Evolutionary conservation across 2,113 vertebrate genomes (phyloP).

Genomic region (Scopus umbretta): DNA sequence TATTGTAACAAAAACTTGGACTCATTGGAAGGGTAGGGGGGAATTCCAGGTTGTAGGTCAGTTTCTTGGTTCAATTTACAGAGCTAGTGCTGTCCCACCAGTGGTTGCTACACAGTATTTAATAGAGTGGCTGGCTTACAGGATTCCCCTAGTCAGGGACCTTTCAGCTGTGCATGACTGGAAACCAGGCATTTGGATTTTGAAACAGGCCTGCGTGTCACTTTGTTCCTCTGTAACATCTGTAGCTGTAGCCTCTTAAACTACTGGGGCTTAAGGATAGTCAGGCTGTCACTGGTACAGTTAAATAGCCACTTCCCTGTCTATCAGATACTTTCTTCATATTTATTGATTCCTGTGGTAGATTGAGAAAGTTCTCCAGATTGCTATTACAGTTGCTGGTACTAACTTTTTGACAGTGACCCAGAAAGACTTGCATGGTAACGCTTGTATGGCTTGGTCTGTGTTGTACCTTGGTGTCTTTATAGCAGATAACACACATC

Average conservation of each 20-base stretch:
- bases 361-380: background rate
- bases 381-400: background rate
- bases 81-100: background rate
- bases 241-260: background rate
- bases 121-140: background rate
- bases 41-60: background rate
- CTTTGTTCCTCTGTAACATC: background rate
- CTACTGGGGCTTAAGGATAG: background rate
- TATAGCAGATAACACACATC: background rate
- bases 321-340: background rate
- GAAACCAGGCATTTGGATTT: background rate
- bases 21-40: too few relatives aligned
- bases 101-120: background rate
- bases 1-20: background rate
- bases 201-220: background rate
- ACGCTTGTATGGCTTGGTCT: background rate
- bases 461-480: background rate
- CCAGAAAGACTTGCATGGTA: background rate
- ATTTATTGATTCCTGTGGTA: background rate
- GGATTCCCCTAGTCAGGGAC: background rate
- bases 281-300: background rate
- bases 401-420: background rate
- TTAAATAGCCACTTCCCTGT: background rate
- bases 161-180: background rate
- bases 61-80: background rate